Evolutionary conservation across 2,113 vertebrate species (phyloP).

Genomic region (Pseudopipra pipra): DNA sequence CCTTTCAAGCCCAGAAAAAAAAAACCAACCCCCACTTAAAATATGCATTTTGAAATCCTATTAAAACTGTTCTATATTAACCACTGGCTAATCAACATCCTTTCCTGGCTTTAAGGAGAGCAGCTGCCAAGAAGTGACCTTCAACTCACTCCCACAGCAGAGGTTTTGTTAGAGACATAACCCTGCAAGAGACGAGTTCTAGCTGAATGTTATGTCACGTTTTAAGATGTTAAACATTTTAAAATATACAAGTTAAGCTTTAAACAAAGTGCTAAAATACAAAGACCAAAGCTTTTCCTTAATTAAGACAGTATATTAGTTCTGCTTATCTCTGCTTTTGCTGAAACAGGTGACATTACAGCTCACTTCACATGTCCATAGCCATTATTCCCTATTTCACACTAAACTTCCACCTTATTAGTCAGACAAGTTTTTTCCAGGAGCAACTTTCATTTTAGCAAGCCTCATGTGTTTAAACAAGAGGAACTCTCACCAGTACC

Average conservation of each 20-base stretch:
- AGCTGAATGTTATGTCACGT: not conserved
- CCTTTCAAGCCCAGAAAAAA: not conserved
- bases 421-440: not conserved
- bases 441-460: not conserved
- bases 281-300: not conserved
- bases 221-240: not conserved
- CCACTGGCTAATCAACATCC: not conserved
- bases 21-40: not conserved
- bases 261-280: not conserved
- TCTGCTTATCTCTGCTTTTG: not conserved
- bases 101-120: not conserved
- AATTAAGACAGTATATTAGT: not conserved
- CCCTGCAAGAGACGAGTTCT: not conserved
- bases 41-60: not conserved
- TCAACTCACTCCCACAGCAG: not conserved
- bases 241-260: not conserved
- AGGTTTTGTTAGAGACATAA: not conserved
- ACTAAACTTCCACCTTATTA: not conserved
- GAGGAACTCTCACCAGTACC: not conserved
- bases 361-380: not conserved
- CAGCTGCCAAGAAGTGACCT: not conserved
- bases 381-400: not conserved
- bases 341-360: not conserved
- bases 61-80: not conserved
- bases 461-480: not conserved